phyloP scores from a whole-genome alignment of 2,888 invertebrate genomes.

The Chrysolina haemoptera region DNA sequence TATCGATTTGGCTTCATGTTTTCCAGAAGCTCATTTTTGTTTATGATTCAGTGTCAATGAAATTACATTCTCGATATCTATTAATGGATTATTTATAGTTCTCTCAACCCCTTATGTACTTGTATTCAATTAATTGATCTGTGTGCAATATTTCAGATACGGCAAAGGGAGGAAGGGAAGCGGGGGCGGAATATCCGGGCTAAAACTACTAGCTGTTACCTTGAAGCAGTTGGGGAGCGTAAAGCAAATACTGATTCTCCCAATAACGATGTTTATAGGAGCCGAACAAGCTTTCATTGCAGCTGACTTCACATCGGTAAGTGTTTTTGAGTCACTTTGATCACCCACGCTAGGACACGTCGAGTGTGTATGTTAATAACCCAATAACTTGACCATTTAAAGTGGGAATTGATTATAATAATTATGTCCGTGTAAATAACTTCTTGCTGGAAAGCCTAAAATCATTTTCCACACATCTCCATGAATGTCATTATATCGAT shows the following conservation, averaged over 20 bases:
- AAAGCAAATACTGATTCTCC: conserved; percentile 87
- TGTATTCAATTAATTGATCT: too few species aligned
- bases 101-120: too few species aligned
- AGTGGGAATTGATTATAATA: not conserved
- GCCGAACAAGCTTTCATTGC: conserved; percentile 94
- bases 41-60: too few species aligned
- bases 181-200: conserved; percentile 77
- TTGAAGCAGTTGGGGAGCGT: conserved; percentile 82
- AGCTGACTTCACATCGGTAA: conserved; percentile 86
- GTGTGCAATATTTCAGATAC: conserved; percentile 70
- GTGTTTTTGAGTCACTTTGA: conserved; percentile 54
- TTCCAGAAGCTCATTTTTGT: too few species aligned
- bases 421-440: not conserved
- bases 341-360: not conserved
- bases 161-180: conserved; percentile 74
- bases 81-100: too few species aligned
- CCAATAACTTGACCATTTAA: not conserved
- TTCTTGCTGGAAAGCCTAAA: not conserved
- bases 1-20: too few species aligned
- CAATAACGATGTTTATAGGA: conserved; percentile 94
- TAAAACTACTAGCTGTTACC: conserved; percentile 82
- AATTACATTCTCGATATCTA: too few species aligned
- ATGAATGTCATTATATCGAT: not conserved
- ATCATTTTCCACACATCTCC: not conserved
- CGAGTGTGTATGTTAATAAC: not conserved